These are phyloP conservation scores for Bujurquina vittata DNA, from an alignment of 2,113 vertebrate species.

Conservation along the genomic window DNA sequence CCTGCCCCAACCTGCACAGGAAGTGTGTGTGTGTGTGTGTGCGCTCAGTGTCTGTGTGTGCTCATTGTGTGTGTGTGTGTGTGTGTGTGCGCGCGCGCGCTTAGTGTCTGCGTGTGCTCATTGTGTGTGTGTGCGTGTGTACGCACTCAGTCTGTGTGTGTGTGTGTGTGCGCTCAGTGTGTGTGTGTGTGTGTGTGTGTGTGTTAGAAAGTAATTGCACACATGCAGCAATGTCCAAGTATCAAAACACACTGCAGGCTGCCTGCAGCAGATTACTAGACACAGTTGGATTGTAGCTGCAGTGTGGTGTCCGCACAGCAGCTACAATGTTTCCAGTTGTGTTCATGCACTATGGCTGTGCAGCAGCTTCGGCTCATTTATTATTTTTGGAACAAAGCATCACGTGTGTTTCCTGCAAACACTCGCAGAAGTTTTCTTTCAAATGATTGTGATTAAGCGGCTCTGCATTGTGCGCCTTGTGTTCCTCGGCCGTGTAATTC, in stretches of 20 bases:
- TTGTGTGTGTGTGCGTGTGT: not conserved
- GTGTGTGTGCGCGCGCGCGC: too few relatives aligned
- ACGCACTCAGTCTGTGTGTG: not conserved
- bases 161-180: not conserved
- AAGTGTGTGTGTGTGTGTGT: constrained; percentile 60
- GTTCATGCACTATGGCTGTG: not conserved
- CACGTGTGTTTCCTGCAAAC: constrained; percentile 52
- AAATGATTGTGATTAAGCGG: constrained; percentile 60
- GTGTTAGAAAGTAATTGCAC: constrained; percentile 55
- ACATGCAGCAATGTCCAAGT: constrained; percentile 38
- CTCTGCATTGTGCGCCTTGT: constrained; percentile 42
- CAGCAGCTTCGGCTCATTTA: not conserved
- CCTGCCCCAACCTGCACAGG: constrained; percentile 84
- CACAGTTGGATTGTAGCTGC: not conserved
- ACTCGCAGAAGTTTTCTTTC: constrained; percentile 48
- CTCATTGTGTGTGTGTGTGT: not conserved
- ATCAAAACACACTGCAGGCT: constrained; percentile 31
- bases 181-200: not conserved
- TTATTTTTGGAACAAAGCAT: constrained; percentile 32
- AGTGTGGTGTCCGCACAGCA: not conserved
- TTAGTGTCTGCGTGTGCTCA: not conserved
- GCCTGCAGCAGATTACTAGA: constrained; percentile 3
- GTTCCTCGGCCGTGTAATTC: constrained; percentile 66
- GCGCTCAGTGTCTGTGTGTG: not conserved
- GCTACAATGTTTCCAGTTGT: not conserved